phyloP scores from a whole-genome alignment of 2,797 vertebrate genomes.

The Chelidonichthys spinosus region DNA sequence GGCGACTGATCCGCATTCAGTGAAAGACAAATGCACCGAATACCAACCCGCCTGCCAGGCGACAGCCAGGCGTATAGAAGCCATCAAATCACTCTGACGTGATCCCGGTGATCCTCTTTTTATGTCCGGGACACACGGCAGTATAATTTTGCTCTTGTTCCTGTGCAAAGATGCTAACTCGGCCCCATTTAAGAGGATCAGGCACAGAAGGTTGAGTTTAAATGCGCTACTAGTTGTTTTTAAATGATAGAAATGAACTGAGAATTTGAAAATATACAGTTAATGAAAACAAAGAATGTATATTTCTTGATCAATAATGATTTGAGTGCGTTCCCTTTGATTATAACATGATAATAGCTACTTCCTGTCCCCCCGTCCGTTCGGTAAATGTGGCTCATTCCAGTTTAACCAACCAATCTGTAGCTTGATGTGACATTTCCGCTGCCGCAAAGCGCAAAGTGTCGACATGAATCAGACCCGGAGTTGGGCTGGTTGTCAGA shows the following conservation, averaged over 20 bases:
- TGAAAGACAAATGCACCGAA: slow-evolving; percentile 47
- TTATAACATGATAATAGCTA: fast-evolving
- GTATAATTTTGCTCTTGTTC: neutral
- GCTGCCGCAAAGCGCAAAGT: neutral
- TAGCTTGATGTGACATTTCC: slow-evolving; percentile 7
- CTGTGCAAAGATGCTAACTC: neutral
- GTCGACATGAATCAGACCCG: slow-evolving; percentile 37
- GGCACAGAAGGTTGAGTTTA: neutral
- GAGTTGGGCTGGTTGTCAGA: slow-evolving; percentile 27
- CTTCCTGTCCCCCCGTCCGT: neutral
- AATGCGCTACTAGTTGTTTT: neutral
- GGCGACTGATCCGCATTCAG: slow-evolving; percentile 37
- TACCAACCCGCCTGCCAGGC: slow-evolving; percentile 15
- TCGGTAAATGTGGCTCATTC: neutral
- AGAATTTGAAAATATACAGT: neutral
- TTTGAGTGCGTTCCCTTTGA: neutral
- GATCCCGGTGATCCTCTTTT: slow-evolving; percentile 22
- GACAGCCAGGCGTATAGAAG: slow-evolving; percentile 18
- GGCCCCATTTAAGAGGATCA: neutral
- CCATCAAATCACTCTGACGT: neutral
- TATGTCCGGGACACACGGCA: neutral
- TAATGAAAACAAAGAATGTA: neutral
- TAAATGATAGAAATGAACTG: neutral
- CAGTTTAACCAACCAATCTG: neutral
- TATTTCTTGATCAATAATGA: neutral